Conservation (phyloP, 2,113 vertebrate species). For the Misgurnus anguillicaudatus region DNA sequence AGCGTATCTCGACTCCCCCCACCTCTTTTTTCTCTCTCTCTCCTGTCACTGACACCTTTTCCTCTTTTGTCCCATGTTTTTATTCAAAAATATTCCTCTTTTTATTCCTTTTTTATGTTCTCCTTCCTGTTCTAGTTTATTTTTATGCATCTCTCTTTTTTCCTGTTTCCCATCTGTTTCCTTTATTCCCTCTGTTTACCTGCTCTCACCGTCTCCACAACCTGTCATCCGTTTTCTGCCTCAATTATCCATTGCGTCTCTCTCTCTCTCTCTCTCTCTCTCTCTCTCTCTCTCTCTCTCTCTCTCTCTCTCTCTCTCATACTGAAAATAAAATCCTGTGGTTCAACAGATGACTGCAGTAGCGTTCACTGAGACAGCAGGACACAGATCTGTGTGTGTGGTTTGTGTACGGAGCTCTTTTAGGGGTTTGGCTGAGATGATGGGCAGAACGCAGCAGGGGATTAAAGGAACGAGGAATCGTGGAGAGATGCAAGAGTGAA, state of each 20-base stretch:
- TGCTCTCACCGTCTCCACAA: slow-evolving; percentile 23
- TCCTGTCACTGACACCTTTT: slow-evolving; percentile 44
- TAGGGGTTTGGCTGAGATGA: slow-evolving; percentile 56
- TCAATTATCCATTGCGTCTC: not conserved
- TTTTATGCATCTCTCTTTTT: not conserved
- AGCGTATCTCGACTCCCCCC: slow-evolving; percentile 51
- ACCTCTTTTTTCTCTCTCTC: slow-evolving; percentile 43
- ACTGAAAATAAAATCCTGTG: not conserved
- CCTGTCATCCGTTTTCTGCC: not conserved
- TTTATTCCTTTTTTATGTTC: not conserved
- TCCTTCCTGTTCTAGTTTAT: not conserved
- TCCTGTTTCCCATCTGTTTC: slow-evolving; percentile 15
- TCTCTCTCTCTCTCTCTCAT: not conserved
- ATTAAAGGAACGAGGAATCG: slow-evolving; percentile 63
- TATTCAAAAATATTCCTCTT: slow-evolving; percentile 15
- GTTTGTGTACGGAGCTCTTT: slow-evolving; percentile 50
- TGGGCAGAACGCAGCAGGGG: slow-evolving; percentile 56
- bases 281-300: not conserved
- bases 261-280: slow-evolving; percentile 15
- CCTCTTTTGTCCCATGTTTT: slow-evolving; percentile 47
- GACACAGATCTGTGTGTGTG: slow-evolving; percentile 5
- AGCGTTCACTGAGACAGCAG: not conserved
- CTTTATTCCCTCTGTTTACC: slow-evolving; percentile 11
- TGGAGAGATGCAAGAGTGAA: slow-evolving; percentile 46
- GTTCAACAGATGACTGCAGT: slow-evolving; percentile 6